phyloP scores from a whole-genome alignment of 2,888 invertebrate species.

The Macrophya alboannulata region DNA sequence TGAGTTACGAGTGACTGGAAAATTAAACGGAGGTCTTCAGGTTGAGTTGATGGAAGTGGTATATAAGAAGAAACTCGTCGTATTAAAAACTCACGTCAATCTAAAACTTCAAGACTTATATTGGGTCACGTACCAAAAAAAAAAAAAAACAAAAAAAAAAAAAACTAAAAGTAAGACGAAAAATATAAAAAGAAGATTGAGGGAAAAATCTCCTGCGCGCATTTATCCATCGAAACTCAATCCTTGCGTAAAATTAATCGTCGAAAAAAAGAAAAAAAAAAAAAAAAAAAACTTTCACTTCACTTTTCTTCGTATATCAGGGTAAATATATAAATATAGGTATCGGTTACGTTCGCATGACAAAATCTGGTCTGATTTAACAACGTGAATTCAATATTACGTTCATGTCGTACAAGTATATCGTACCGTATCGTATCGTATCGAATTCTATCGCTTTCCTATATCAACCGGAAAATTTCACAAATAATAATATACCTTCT shows the following conservation, averaged over 20 bases:
- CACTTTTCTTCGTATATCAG: not conserved
- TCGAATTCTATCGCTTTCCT: not conserved
- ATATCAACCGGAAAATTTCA: not conserved
- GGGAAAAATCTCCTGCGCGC: not conserved
- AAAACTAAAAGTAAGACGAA: not conserved
- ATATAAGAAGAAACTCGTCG: not conserved
- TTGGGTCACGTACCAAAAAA: not conserved
- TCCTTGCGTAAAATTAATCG: not conserved
- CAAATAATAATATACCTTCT: conserved; percentile 24
- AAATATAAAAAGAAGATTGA: not conserved
- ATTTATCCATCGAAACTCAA: not conserved
- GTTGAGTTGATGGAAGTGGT: conserved; percentile 13
- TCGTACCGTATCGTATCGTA: conserved; percentile 19
- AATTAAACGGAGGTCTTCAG: conserved; percentile 23
- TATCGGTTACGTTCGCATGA: conserved; percentile 16
- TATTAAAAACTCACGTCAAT: conserved; percentile 23
- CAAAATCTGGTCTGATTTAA: conserved; percentile 22
- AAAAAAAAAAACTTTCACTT: not conserved
- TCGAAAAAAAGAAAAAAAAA: not conserved
- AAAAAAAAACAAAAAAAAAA: not conserved
- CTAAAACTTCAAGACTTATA: not conserved
- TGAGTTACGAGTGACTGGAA: conserved; percentile 38
- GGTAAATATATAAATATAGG: not conserved
- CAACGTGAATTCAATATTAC: conserved; percentile 36
- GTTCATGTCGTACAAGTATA: not conserved